Evolutionary conservation across 2,113 vertebrate genomes (phyloP).

Genomic region (Numenius arquata): DNA sequence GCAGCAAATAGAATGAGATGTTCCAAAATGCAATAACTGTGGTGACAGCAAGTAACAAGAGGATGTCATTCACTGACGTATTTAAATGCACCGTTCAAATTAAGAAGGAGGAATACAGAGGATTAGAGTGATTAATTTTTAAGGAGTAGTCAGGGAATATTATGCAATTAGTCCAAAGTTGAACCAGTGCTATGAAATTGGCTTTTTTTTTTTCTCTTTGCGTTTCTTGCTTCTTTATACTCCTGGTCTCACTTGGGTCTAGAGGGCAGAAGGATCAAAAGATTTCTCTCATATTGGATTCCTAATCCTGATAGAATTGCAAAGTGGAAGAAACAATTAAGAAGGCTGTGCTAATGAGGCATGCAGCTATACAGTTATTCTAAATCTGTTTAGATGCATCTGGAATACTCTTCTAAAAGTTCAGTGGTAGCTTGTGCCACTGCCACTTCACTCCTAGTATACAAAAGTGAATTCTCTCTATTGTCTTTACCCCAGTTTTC

Average conservation of each 20-base stretch:
- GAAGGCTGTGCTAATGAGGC: not conserved
- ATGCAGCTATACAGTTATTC: accelerated
- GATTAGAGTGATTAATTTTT: not conserved
- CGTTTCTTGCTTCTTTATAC: not conserved
- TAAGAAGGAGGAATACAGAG: not conserved
- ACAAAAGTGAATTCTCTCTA: not conserved
- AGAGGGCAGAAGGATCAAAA: not conserved
- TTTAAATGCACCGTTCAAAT: not conserved
- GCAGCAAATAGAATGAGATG: not conserved
- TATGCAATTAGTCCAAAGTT: not conserved
- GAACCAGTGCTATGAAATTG: not conserved
- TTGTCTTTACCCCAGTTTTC: not conserved
- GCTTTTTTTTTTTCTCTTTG: not conserved
- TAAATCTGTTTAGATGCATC: not conserved
- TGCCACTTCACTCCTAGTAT: not conserved
- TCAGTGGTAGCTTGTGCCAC: not conserved
- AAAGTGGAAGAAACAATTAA: not conserved
- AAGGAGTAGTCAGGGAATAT: not conserved
- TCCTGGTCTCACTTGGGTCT: not conserved
- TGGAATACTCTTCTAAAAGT: not conserved
- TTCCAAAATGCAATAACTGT: not conserved
- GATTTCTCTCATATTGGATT: not conserved
- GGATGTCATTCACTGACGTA: not conserved
- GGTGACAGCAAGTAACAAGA: not conserved
- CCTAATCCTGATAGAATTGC: not conserved